Evolutionary conservation across 2,113 vertebrate genomes (phyloP), one percentile per base, ranked within the genome.

Genomic region (Lophius piscatorius): DNA sequence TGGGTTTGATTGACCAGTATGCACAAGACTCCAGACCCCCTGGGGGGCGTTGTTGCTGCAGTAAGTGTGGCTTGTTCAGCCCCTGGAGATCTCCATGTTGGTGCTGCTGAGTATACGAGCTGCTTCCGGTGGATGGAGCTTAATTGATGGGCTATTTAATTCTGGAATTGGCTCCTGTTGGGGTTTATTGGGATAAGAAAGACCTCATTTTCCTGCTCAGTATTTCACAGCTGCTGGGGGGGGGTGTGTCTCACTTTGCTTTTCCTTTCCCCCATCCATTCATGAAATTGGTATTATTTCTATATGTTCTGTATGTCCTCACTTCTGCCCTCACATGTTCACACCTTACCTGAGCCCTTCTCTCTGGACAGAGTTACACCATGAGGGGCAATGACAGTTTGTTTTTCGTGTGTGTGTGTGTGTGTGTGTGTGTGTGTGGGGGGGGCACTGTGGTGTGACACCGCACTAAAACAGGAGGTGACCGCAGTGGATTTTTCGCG

Each of bases 391-490:
- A 31, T 74, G 77, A 63, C 67, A 42, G 11, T 44, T n/a, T n/a
- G n/a, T n/a, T n/a, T n/a, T n/a, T 57, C 9, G 45, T 45, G 57
- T 41, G 46, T 40, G 52, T 46, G 35, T 41, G 51, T 63, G n/a
- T 23, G 12, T 54, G 45, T 6, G 41, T n/a, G n/a, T n/a, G n/a
- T n/a, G n/a, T n/a, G n/a, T n/a, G n/a, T n/a, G 39, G 64, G 26
- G 39, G 34, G 66, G 45, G 39, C 26, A 52, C 22, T 28, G 50
- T 44, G 86, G 79, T 85, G 82, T 91, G 89, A 88, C 86, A 81
- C 83, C 65, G 85, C 88, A 86, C 85, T 79, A 78, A 78, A 87
- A 82, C 81, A 84, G 88, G 87, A 85, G 85, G 82, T 68, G 83
- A 85, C 90, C 89, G 80, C 90, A 89, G 83, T 76, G 78, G 66